These are phyloP conservation scores for Plusia festucae DNA, from an alignment of 2,888 invertebrate genomes.

Conservation along the genomic window DNA sequence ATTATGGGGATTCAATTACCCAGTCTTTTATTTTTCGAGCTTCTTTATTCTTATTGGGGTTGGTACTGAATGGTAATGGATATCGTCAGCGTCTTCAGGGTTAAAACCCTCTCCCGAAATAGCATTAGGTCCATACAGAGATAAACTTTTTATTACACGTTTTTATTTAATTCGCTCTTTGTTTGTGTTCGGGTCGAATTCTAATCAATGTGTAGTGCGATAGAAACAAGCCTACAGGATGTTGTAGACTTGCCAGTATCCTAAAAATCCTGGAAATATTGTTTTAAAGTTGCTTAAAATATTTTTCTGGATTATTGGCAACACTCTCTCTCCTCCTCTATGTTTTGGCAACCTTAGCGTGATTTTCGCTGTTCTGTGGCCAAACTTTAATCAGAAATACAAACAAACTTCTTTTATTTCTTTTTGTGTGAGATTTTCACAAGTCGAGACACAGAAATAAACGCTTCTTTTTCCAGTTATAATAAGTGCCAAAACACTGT, in stretches of 20 bases:
- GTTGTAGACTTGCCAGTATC: conserved; percentile 21
- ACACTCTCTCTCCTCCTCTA: neutral
- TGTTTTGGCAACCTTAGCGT: conserved; percentile 5
- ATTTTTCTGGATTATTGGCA: conserved; percentile 32
- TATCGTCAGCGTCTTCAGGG: conserved; percentile 66
- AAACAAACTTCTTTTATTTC: conserved; percentile 7
- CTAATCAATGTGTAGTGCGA: conserved; percentile 60
- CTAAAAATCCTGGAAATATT: conserved; percentile 26
- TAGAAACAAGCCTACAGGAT: conserved; percentile 36
- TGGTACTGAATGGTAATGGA: conserved; percentile 69
- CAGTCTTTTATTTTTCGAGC: conserved; percentile 75
- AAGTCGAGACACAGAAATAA: neutral
- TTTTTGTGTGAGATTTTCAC: neutral
- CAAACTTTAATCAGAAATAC: conserved; percentile 16
- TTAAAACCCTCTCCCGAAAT: conserved; percentile 62
- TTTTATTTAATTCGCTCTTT: conserved; percentile 62
- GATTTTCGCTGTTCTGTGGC: conserved; percentile 20
- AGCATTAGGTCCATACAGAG: conserved; percentile 61
- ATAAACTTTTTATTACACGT: conserved; percentile 65
- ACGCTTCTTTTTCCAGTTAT: neutral
- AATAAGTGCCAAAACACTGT: neutral
- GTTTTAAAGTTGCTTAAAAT: conserved; percentile 19
- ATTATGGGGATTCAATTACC: conserved; percentile 84
- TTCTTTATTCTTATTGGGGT: conserved; percentile 72
- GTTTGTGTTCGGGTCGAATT: conserved; percentile 50